Evolutionary conservation across 2,797 vertebrate genomes (phyloP).

Genomic region (Macrochelys suwanniensis): DNA sequence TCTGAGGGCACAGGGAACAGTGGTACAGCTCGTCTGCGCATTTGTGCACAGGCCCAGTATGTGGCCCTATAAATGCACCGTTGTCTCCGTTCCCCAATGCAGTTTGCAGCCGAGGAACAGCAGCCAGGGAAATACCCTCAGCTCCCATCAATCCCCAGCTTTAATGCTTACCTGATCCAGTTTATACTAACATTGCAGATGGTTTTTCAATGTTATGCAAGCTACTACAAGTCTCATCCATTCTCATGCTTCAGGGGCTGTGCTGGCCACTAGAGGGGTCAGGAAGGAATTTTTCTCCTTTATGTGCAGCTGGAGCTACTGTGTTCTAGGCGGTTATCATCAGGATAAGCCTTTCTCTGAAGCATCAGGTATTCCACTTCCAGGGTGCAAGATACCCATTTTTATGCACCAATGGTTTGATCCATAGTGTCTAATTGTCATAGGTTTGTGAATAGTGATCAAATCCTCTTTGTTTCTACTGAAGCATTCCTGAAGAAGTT

Average conservation of each 20-base stretch:
- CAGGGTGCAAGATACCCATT: neutral
- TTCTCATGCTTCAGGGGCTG: accelerated
- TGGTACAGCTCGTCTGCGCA: accelerated
- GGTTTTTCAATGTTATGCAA: neutral
- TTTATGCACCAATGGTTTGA: neutral
- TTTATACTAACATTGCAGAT: accelerated
- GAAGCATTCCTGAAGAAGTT: too few relatives aligned
- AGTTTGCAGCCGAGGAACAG: neutral
- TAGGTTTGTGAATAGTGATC: neutral
- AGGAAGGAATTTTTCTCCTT: accelerated
- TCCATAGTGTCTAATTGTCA: neutral
- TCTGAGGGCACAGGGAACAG: neutral
- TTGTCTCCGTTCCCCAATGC: neutral
- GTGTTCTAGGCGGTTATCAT: accelerated
- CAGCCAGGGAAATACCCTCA: accelerated
- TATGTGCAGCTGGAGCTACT: accelerated
- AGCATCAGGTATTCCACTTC: neutral
- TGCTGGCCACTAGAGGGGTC: too few relatives aligned
- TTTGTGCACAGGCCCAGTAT: neutral
- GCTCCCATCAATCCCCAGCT: neutral
- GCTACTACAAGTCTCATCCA: neutral
- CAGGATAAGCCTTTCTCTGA: neutral
- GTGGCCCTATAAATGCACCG: neutral
- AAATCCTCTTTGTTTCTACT: neutral
- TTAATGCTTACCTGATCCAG: neutral